Percentiles rank a stretch among this genome's conserved stretches.
These are phyloP conservation scores for Fopius arisanus DNA, from an alignment of 1,140 invertebrate genomes.

Conservation along the genomic window DNA sequence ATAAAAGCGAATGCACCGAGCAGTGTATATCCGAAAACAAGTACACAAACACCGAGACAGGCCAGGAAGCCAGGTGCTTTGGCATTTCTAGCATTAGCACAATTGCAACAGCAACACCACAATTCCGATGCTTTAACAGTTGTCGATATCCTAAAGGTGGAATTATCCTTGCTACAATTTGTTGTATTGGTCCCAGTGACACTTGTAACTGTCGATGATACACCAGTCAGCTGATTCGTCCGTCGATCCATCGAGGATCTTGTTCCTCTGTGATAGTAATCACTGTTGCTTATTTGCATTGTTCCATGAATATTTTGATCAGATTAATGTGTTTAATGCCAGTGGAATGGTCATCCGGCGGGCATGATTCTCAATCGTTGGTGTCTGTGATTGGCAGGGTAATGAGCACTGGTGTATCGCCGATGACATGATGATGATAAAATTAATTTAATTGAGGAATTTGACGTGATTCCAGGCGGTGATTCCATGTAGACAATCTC, in stretches of 20 bases:
- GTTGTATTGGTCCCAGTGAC: conserved; percentile 1
- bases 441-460: neutral
- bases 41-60: conserved; percentile 77
- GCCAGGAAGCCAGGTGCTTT: conserved; percentile 63
- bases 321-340: neutral
- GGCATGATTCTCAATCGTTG: neutral
- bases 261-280: conserved; percentile 55
- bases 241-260: conserved; percentile 54
- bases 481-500: neutral
- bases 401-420: neutral
- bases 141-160: conserved; percentile 41
- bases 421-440: conserved; percentile 1
- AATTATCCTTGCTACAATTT: conserved; percentile 34
- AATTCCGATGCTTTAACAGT: conserved; percentile 51
- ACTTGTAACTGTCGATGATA: conserved; percentile 34
- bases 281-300: conserved; percentile 55
- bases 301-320: conserved; percentile 17
- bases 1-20: conserved; percentile 93
- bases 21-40: conserved; percentile 89
- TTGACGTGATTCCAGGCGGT: neutral
- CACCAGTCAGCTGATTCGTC: conserved; percentile 25
- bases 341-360: neutral
- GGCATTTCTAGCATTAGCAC: conserved; percentile 51
- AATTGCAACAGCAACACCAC: conserved; percentile 57
- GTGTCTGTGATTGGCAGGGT: neutral